Conservation (phyloP, 2,888 invertebrate species). For the Troides aeacus region DNA sequence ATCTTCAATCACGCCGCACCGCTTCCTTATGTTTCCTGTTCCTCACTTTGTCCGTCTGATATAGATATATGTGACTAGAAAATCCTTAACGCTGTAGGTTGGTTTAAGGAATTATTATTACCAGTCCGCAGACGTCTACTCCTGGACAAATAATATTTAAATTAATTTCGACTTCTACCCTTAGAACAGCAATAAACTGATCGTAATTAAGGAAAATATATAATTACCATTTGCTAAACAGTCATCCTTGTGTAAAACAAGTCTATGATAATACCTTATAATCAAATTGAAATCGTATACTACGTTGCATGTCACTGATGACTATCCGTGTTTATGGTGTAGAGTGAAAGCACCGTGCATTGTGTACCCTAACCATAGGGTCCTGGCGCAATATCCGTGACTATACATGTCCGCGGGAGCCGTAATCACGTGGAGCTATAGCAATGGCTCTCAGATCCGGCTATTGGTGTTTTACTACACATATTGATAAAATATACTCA, state of each 20-base stretch:
- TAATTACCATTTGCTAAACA: neutral
- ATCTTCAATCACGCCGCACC: too few relatives aligned
- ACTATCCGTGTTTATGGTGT: slow-evolving; percentile 34
- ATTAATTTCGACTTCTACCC: too few relatives aligned
- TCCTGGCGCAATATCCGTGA: slow-evolving; percentile 60
- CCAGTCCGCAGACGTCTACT: too few relatives aligned
- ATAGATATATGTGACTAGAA: too few relatives aligned
- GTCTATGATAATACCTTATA: slow-evolving; percentile 8
- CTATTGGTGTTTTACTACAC: neutral
- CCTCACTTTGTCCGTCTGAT: too few relatives aligned
- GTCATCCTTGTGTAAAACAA: slow-evolving; percentile 2
- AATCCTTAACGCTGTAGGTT: too few relatives aligned
- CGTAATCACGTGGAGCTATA: slow-evolving; percentile 18
- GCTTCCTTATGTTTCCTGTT: too few relatives aligned
- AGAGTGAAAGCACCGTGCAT: slow-evolving; percentile 43
- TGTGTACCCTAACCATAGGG: slow-evolving; percentile 48
- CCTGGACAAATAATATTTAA: too few relatives aligned
- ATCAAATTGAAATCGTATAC: slow-evolving; percentile 13
- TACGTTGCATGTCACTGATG: slow-evolving; percentile 3
- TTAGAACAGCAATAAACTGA: too few relatives aligned
- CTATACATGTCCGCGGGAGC: slow-evolving; percentile 34
- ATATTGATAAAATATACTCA: neutral
- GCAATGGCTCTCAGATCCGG: slow-evolving; percentile 9
- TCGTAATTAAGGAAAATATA: too few relatives aligned
- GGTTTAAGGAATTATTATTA: too few relatives aligned